A percentile compares a stretch with the other conserved stretches of the same genome.
These are phyloP conservation scores for Taxidea taxus DNA, from an alignment of 2,113 vertebrate species.

Conservation along the genomic window DNA sequence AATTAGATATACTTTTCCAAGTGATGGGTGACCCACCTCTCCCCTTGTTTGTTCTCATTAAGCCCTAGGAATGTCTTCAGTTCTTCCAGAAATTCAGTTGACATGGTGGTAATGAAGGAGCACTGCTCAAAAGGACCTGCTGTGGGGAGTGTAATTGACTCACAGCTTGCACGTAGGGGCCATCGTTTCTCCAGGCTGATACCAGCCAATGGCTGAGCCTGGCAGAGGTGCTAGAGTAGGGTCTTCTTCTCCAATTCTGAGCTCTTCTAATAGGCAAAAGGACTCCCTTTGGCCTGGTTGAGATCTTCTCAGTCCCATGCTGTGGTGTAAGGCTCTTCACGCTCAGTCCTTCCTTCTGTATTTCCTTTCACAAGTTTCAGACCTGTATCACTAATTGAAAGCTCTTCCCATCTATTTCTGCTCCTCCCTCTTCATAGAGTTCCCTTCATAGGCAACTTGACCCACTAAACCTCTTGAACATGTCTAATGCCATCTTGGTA, in stretches of 20 bases:
- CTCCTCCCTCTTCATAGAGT: not conserved
- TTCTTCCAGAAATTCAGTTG: not conserved
- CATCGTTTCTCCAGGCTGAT: not conserved
- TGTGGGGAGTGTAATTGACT: rapidly evolving
- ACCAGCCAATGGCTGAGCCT: not conserved
- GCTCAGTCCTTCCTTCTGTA: not conserved
- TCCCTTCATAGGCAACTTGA: not conserved
- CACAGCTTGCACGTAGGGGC: not conserved
- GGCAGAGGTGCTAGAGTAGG: not conserved
- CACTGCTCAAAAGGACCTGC: not conserved
- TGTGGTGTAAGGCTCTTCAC: not conserved
- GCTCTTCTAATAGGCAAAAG: not conserved
- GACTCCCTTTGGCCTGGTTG: no score
- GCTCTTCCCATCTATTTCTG: not conserved
- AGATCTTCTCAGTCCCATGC: not conserved
- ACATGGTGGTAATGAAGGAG: not conserved
- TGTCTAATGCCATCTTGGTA: not conserved
- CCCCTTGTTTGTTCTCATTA: not conserved
- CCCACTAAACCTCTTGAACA: not conserved
- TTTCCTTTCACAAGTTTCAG: not conserved
- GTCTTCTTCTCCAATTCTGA: not conserved
- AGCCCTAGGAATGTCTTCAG: not conserved
- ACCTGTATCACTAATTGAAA: not conserved
- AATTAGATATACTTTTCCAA: not conserved
- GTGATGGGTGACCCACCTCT: not conserved